phyloP scores from a whole-genome alignment of 2,797 vertebrate species.

The Pipistrellus pipistrellus region DNA sequence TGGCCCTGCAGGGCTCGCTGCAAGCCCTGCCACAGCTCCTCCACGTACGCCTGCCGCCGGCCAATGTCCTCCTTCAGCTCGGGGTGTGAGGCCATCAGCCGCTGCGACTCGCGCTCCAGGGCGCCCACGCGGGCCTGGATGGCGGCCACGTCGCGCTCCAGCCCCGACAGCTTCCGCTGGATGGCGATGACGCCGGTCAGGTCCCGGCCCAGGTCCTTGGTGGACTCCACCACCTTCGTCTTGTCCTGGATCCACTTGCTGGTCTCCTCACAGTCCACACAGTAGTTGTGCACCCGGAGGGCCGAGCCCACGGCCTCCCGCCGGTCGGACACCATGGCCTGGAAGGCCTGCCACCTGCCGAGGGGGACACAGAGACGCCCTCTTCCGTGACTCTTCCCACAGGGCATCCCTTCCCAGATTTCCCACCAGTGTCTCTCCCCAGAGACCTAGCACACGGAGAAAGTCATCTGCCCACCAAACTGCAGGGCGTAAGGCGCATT shows the following conservation, averaged over 20 bases:
- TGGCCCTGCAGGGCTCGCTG: conserved; percentile 91
- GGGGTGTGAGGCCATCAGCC: conserved; percentile 91
- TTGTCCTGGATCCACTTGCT: conserved; percentile 95
- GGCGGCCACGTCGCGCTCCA: conserved; percentile 94
- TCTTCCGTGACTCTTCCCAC: not conserved
- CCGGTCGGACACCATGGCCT: conserved; percentile 92
- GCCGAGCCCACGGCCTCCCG: conserved; percentile 93
- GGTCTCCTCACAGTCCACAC: conserved; percentile 96
- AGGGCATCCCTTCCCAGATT: not conserved
- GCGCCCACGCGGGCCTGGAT: conserved; percentile 92
- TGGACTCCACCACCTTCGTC: conserved; percentile 94
- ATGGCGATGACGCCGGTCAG: conserved; percentile 95
- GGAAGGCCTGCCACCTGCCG: conserved; percentile 95
- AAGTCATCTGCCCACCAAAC: not conserved
- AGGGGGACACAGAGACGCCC: not conserved
- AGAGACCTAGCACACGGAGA: not conserved
- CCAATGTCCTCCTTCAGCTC: conserved; percentile 91
- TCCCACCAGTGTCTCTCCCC: not conserved
- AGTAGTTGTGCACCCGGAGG: conserved; percentile 95
- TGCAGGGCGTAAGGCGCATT: not conserved
- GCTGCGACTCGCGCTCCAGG: conserved; percentile 91
- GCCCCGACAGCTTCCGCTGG: conserved; percentile 96
- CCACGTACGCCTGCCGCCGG: conserved; percentile 86
- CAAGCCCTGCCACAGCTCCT: conserved; percentile 92
- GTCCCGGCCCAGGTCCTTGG: conserved; percentile 94